These are phyloP conservation scores for Drosophila busckii DNA, from an alignment of 1,140 invertebrate species.

Conservation along the genomic window DNA sequence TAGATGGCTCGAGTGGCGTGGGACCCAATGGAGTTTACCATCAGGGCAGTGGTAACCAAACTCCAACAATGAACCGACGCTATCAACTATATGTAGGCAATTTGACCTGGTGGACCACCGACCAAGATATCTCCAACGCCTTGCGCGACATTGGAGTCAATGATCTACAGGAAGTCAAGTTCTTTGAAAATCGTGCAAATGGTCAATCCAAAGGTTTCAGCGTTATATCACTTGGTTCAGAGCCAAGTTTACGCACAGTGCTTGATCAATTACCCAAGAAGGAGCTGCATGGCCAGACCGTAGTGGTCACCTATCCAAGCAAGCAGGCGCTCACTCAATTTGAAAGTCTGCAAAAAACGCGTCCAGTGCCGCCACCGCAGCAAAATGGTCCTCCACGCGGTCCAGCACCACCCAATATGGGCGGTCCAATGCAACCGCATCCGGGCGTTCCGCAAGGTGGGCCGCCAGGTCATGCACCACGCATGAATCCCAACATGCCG, in stretches of 20 bases:
- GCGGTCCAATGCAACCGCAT: constrained; percentile 78
- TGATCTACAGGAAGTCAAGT: constrained; percentile 98
- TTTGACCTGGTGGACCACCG: constrained; percentile 98
- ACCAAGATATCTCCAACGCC: constrained; percentile 95
- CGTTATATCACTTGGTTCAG: constrained; percentile 94
- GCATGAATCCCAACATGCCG: constrained; percentile 80
- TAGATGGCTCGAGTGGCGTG: constrained; percentile 36
- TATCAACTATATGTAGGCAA: constrained; percentile 97
- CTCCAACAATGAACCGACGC: constrained; percentile 86
- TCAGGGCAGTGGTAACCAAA: constrained; percentile 85
- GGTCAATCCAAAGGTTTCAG: constrained; percentile 99
- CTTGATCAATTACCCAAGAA: constrained; percentile 96
- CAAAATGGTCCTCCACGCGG: constrained; percentile 78
- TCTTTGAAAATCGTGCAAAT: constrained; percentile 99
- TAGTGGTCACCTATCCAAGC: constrained; percentile 95
- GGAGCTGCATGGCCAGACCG: constrained; percentile 96
- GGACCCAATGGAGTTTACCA: constrained; percentile 83
- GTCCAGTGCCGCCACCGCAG: constrained; percentile 87
- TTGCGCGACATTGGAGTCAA: constrained; percentile 91
- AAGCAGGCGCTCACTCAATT: constrained; percentile 91
- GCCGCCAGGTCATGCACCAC: constrained; percentile 82
- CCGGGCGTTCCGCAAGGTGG: constrained; percentile 69
- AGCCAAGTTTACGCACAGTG: constrained; percentile 92
- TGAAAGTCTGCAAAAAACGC: constrained; percentile 94
- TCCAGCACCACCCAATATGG: constrained; percentile 79